Conservation (phyloP, 2,113 vertebrate species). For the Lichenostomus cassidix region DNA sequence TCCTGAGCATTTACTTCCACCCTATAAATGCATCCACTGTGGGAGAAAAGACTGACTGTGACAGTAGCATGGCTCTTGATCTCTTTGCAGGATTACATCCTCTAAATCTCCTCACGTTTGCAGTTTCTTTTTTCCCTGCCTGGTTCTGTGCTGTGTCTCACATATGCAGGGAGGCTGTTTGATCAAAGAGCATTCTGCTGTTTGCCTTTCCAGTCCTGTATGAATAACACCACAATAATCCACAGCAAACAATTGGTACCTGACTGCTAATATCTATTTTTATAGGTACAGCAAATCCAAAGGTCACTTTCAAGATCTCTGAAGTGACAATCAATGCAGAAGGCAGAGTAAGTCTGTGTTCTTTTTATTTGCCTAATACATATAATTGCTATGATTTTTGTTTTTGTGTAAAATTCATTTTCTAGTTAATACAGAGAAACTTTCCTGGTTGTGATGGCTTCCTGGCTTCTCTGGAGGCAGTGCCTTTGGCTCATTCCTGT, state of each 20-base stretch:
- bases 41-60: neutral
- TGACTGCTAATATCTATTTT: conserved; percentile 51
- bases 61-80: neutral
- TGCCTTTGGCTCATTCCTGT: neutral
- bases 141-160: neutral
- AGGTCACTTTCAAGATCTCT: conserved; percentile 85
- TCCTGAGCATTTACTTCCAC: neutral
- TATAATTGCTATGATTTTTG: neutral
- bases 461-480: neutral
- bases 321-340: conserved; percentile 77
- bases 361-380: neutral
- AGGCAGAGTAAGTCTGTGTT: conserved; percentile 76
- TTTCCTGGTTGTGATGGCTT: neutral
- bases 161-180: neutral
- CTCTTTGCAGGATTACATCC: neutral
- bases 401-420: neutral
- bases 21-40: neutral
- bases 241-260: neutral
- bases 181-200: neutral
- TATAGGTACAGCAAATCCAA: conserved; percentile 83
- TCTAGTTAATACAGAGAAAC: neutral
- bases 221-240: neutral
- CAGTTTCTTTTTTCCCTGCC: neutral
- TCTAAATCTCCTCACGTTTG: neutral
- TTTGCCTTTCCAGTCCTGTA: neutral